Conservation (phyloP, 2,113 vertebrate genomes). For the Lethenteron reissneri region DNA sequence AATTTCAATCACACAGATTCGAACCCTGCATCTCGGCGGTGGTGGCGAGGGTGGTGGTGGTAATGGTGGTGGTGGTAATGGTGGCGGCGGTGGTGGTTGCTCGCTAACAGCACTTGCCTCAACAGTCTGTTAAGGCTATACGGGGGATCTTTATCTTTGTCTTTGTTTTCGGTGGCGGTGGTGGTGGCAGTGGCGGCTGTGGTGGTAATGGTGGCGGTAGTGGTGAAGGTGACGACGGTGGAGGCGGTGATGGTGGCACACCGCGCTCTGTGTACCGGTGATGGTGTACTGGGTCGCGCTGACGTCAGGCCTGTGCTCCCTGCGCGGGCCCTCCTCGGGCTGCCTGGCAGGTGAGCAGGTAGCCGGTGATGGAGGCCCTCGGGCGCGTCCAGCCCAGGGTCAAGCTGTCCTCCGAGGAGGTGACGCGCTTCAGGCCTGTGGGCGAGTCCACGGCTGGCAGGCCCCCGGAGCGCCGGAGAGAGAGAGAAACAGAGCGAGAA, state of each 20-base stretch:
- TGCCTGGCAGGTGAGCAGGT: conserved; percentile 62
- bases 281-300: not conserved
- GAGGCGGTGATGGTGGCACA: not conserved
- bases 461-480: not conserved
- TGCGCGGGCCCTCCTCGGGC: conserved; percentile 36
- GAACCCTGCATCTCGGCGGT: too few species aligned
- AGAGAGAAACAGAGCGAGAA: not conserved
- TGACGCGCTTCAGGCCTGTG: conserved; percentile 59
- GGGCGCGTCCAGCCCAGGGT: conserved; percentile 60
- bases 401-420: conserved; percentile 52
- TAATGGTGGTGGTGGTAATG: too few species aligned
- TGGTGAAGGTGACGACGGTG: too few species aligned
- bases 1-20: too few species aligned
- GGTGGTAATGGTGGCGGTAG: too few species aligned
- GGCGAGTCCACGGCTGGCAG: conserved; percentile 42
- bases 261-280: not conserved
- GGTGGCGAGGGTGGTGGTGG: too few species aligned
- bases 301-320: not conserved
- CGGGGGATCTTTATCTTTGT: too few species aligned
- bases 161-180: too few species aligned
- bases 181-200: too few species aligned
- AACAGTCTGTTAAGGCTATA: too few species aligned
- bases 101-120: too few species aligned
- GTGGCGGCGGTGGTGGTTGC: too few species aligned
- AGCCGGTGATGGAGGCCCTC: conserved; percentile 52